Percentiles rank a stretch among this genome's conserved stretches.
These are phyloP conservation scores for Teleopsis dalmanni DNA, from an alignment of 1,140 invertebrate genomes.

Conservation along the genomic window DNA sequence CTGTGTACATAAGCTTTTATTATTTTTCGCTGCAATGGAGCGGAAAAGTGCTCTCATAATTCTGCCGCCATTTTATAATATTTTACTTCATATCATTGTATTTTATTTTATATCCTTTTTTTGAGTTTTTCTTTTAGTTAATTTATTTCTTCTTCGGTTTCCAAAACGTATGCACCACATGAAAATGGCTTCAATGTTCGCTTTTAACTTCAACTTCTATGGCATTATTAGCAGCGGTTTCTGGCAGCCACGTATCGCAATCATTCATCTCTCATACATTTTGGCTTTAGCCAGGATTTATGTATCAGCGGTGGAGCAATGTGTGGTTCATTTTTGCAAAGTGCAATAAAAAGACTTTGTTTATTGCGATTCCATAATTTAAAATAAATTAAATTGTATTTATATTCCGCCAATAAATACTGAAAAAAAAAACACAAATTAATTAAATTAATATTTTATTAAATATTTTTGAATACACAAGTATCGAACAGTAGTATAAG, in stretches of 20 bases:
- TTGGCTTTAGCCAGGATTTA: slow-evolving; percentile 4
- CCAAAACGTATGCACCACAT: background rate
- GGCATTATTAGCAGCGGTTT: slow-evolving; percentile 6
- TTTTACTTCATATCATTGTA: background rate
- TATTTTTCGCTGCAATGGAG: slow-evolving; percentile 15
- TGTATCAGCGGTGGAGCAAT: too few relatives aligned
- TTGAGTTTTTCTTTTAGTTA: background rate
- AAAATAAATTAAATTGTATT: too few relatives aligned
- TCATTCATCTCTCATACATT: slow-evolving; percentile 3
- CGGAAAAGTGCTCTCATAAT: slow-evolving; percentile 10
- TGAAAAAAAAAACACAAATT: too few relatives aligned
- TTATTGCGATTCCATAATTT: too few relatives aligned
- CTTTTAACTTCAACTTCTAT: background rate
- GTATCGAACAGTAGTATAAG: too few relatives aligned
- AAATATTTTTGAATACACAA: too few relatives aligned
- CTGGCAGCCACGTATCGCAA: slow-evolving; percentile 5
- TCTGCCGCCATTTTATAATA: background rate
- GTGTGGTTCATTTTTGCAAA: too few relatives aligned
- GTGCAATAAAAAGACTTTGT: too few relatives aligned
- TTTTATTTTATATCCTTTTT: background rate
- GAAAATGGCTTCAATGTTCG: background rate
- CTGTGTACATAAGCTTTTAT: slow-evolving; percentile 2
- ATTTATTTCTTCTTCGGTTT: background rate
- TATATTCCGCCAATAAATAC: too few relatives aligned
- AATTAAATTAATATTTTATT: too few relatives aligned